A percentile compares a stretch with the other conserved stretches of the same genome.
Conservation (phyloP, 2,888 invertebrate genomes). For the Melanchra persicariae region DNA sequence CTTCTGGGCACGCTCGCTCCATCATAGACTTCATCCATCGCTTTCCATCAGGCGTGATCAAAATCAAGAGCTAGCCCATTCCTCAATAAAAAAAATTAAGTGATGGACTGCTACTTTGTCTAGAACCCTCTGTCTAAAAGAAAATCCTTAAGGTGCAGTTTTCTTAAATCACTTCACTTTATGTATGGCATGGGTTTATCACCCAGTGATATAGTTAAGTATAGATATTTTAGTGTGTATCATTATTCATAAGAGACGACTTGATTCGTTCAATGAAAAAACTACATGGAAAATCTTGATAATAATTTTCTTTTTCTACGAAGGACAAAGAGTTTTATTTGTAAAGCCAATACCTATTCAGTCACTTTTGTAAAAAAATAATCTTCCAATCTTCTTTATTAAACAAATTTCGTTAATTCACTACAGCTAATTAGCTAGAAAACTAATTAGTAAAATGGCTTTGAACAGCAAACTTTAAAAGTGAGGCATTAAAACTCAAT, state of each 20-base stretch:
- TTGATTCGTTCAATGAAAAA: neutral
- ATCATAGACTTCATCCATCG: too few relatives aligned
- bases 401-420: slow-evolving; percentile 7
- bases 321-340: neutral
- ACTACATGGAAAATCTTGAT: neutral
- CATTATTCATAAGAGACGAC: neutral
- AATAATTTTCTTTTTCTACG: neutral
- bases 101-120: neutral
- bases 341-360: neutral
- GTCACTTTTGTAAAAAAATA: neutral
- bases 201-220: neutral
- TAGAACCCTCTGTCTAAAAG: neutral
- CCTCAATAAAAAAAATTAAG: too few relatives aligned
- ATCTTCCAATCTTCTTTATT: neutral
- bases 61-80: too few relatives aligned
- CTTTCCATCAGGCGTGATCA: too few relatives aligned
- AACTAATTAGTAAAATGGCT: slow-evolving; percentile 10
- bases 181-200: neutral
- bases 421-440: slow-evolving; percentile 25
- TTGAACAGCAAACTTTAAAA: slow-evolving; percentile 16
- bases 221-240: neutral
- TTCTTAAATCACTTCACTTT: neutral
- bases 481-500: slow-evolving; percentile 10
- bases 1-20: too few relatives aligned
- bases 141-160: too few relatives aligned